A percentile compares a stretch with the other conserved stretches of the same genome.
phyloP scores from a whole-genome alignment of 2,113 vertebrate genomes.

The Percina caprodes region DNA sequence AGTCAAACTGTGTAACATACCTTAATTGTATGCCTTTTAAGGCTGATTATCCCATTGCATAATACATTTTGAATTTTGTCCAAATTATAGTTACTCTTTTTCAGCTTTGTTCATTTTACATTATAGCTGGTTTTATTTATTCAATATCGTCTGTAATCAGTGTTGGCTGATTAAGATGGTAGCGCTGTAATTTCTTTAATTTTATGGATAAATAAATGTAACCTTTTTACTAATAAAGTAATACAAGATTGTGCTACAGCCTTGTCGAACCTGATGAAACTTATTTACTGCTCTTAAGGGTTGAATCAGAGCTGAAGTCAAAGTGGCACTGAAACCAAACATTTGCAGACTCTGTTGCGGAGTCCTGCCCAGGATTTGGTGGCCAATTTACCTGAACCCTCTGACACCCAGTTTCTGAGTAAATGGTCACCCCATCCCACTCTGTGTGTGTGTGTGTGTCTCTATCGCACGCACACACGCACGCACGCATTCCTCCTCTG shows the following conservation, averaged over 20 bases:
- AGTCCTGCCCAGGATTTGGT: constrained; percentile 13
- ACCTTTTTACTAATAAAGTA: neutral
- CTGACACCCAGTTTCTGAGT: constrained; percentile 56
- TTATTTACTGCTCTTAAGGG: constrained; percentile 24
- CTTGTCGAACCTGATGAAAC: constrained; percentile 17
- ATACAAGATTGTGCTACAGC: neutral
- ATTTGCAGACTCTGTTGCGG: constrained; percentile 23
- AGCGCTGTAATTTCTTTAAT: neutral
- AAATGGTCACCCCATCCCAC: constrained; percentile 47
- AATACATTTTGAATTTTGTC: neutral
- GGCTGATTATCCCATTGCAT: neutral
- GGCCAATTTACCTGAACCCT: constrained; percentile 62
- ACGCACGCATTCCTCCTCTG: constrained; percentile 39
- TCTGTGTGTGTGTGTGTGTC: no score
- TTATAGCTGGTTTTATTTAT: neutral
- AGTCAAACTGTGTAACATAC: neutral
- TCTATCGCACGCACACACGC: no score
- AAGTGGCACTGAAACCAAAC: constrained; percentile 41
- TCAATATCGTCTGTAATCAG: neutral
- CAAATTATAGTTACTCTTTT: neutral
- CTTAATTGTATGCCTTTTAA: neutral
- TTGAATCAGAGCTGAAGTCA: constrained; percentile 46
- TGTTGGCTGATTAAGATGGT: neutral
- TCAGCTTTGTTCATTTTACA: neutral
- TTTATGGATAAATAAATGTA: neutral